Percentiles rank a stretch among this genome's conserved stretches.
Conservation (phyloP, 2,113 vertebrate genomes). For the Cynoglossus semilaevis region DNA sequence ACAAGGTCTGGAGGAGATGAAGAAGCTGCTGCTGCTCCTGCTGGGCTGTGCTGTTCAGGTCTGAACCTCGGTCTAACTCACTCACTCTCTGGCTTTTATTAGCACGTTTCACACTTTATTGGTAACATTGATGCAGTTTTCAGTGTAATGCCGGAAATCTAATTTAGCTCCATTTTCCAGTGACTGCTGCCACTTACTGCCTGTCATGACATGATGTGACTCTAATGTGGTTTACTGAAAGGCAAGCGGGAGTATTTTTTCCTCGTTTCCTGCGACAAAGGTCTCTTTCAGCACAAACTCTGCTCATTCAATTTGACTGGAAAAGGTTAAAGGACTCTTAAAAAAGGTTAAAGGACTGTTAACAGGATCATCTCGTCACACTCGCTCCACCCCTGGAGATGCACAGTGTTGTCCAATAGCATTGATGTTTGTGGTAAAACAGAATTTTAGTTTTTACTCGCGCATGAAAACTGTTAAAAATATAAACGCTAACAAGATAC, state of each 20-base stretch:
- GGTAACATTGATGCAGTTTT: not conserved
- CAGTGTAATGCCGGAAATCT: not conserved
- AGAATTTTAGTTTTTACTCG: too few species aligned
- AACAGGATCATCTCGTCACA: too few species aligned
- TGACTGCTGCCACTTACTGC: constrained; percentile 5
- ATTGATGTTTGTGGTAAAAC: too few species aligned
- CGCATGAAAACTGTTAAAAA: too few species aligned
- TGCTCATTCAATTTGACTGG: too few species aligned
- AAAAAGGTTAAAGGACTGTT: too few species aligned
- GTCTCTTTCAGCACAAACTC: constrained; percentile 17
- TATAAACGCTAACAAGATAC: too few species aligned
- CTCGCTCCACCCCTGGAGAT: too few species aligned
- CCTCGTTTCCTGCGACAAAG: constrained; percentile 19
- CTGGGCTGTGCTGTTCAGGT: constrained; percentile 98
- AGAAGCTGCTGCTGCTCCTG: constrained; percentile 90
- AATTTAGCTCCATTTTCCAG: not conserved
- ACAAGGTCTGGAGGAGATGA: constrained; percentile 91
- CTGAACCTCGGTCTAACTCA: constrained; percentile 23
- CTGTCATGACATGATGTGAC: constrained; percentile 4
- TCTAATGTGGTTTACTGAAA: constrained; percentile 13
- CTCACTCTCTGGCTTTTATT: not conserved
- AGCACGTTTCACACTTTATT: not conserved
- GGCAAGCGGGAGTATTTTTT: constrained; percentile 4
- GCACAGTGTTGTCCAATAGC: too few species aligned
- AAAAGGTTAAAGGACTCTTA: too few species aligned